Conservation (phyloP, 2,888 invertebrate species). For the Sesamia inferens region DNA sequence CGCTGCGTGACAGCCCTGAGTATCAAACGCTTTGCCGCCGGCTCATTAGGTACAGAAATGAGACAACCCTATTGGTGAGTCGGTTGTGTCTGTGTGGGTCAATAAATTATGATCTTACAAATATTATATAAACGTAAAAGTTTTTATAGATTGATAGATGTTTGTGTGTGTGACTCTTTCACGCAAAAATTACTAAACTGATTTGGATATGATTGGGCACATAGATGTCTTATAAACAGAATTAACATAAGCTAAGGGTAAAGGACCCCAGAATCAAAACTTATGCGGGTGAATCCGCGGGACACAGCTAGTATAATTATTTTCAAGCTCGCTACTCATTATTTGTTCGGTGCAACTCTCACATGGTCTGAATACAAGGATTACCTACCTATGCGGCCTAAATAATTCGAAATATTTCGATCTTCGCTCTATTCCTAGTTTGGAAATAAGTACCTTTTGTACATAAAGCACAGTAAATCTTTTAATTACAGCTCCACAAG, state of each 20-base stretch:
- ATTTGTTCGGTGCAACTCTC: neutral
- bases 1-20: constrained; percentile 73
- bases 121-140: no score
- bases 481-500: constrained; percentile 23
- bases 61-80: constrained; percentile 52
- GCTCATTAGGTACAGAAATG: constrained; percentile 74
- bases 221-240: no score
- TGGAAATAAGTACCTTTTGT: neutral
- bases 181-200: no score
- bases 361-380: neutral
- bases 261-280: no score
- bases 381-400: neutral
- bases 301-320: neutral
- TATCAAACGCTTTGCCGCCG: constrained; percentile 74
- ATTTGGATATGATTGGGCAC: no score
- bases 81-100: constrained; percentile 34
- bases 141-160: no score
- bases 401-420: neutral
- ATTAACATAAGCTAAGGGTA: no score
- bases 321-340: neutral
- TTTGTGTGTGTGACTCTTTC: no score
- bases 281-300: no score
- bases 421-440: neutral
- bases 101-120: neutral
- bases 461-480: neutral